Evolutionary conservation across 2,888 invertebrate species (phyloP).

Genomic region (Heliconius erato): DNA sequence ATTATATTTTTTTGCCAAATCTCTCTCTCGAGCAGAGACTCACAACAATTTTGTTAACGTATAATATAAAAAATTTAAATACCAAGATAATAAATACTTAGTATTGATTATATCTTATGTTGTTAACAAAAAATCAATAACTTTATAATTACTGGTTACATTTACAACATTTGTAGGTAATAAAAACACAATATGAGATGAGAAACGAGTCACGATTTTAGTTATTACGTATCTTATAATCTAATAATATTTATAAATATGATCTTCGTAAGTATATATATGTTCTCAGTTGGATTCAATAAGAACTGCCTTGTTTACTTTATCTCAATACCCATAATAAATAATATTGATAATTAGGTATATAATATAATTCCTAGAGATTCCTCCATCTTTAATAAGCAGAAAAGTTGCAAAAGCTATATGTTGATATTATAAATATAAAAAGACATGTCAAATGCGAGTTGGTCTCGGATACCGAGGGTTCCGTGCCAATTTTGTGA

Average conservation of each 20-base stretch:
- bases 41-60: no score
- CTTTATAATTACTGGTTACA: neutral
- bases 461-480: no score
- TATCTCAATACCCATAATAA: neutral
- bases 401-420: neutral
- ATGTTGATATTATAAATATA: no score
- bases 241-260: neutral
- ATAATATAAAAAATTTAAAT: no score
- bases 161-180: neutral
- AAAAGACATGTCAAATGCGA: no score
- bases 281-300: neutral
- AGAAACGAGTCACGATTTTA: constrained; percentile 17
- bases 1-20: no score
- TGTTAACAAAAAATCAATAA: no score
- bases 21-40: no score
- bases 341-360: neutral
- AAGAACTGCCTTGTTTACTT: neutral
- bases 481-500: no score
- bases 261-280: neutral
- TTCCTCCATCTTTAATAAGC: neutral
- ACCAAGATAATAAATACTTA: no score
- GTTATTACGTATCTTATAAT: neutral
- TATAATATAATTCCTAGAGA: neutral
- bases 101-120: no score
- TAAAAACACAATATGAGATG: neutral